phyloP scores from a whole-genome alignment of 30 jellyfish, hydroid and myxozoan species.

The Aurelia sp. region DNA sequence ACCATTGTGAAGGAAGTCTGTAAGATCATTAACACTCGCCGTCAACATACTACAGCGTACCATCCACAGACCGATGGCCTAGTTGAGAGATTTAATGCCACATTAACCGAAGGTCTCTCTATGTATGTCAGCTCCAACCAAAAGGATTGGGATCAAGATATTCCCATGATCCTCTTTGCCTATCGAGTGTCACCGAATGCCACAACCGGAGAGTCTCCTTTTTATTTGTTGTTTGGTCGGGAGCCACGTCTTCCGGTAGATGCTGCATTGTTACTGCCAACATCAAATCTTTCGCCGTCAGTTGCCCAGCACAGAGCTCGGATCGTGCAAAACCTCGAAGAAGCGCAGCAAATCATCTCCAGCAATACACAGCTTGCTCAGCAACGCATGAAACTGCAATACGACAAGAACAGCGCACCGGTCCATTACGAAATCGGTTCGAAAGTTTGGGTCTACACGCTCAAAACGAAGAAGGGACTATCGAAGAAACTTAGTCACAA shows the following conservation, averaged over 20 bases:
- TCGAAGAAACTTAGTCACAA: no score
- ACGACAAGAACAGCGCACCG: constrained; percentile 24
- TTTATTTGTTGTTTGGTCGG: constrained; percentile 29
- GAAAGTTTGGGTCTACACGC: no score
- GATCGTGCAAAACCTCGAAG: constrained; percentile 13
- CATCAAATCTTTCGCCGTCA: constrained; percentile 13
- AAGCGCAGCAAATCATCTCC: background rate
- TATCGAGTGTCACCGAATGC: constrained; percentile 44
- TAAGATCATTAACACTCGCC: no score
- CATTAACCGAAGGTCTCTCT: background rate
- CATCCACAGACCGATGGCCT: no score
- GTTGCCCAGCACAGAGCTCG: constrained; percentile 44
- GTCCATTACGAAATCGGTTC: background rate
- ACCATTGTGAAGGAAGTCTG: no score
- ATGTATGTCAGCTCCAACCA: constrained; percentile 34
- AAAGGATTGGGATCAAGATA: no score
- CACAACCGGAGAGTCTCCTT: constrained; percentile 44
- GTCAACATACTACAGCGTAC: no score
- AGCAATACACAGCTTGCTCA: constrained; percentile 50
- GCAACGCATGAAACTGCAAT: constrained; percentile 41
- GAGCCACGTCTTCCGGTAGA: constrained; percentile 41
- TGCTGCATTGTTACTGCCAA: constrained; percentile 9
- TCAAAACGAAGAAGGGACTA: no score
- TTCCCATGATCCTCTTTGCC: no score
- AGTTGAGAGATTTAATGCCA: no score